Evolutionary conservation across 2,797 vertebrate genomes (phyloP), one percentile per base, ranked within the genome.

Genomic region (Buceros bicornis): DNA sequence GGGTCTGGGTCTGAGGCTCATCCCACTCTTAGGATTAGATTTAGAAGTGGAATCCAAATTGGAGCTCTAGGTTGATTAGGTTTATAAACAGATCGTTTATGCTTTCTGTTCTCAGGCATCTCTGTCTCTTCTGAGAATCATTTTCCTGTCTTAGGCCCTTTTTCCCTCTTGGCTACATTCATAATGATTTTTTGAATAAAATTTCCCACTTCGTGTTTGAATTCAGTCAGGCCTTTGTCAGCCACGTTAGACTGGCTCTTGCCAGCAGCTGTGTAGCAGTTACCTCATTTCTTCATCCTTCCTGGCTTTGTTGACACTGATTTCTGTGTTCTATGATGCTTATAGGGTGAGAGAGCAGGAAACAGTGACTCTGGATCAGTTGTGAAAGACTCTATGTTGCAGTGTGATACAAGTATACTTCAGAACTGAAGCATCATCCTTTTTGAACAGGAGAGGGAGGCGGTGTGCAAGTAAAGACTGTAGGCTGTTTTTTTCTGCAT

Each of bases 381-480:
- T 89, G n/a, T 58, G 60, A 62, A 64, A 89, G 42, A 20, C 22
- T 76, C 22, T 54, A 28, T 88, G 29, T 85, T 89, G 64, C 79
- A 51, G 16, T 51, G 45, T 24, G 47, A 60, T 73, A 69, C 13
- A 70, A 58, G 11, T 11, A 7, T 33, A 45, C 62, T 76, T 89
- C 47, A 72, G 67, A 80, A 47, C 25, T 33, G 82, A 72, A 93
- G 15, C 58, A 79, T 91, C 92, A n/a, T 77, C 29, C 69, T 91
- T 40, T 95, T 61, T 73, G 43, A 80, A 80, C 90, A 89, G 93
- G 64, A 96, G 90, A 54, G 79, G 90, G 82, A 94, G 85, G 48
- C 74, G 82, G 47, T 82, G 84, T 84, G 66, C 76, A 72, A 91
- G 78, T 25, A 54, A 89, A 87, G 33, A 25, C 47, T 43, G 31